phyloP scores from a whole-genome alignment of 2,888 invertebrate species.

The Parthenolecanium corni region DNA sequence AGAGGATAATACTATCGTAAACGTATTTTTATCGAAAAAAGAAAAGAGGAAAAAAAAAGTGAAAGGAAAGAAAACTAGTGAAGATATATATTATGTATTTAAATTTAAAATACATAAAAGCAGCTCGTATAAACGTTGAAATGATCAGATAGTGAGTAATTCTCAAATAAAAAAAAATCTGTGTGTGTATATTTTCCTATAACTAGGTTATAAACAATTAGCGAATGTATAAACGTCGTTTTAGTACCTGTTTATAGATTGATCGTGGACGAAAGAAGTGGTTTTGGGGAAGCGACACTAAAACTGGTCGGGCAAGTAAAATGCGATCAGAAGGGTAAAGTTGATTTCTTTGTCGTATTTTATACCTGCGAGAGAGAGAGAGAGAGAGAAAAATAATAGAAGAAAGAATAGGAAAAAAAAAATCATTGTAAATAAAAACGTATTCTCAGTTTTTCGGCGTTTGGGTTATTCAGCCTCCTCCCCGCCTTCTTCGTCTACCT shows the following conservation, averaged over 20 bases:
- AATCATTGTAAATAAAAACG: constrained; percentile 1
- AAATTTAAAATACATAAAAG: too few species aligned
- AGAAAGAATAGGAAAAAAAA: too few species aligned
- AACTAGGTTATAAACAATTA: constrained; percentile 12
- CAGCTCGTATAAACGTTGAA: too few species aligned
- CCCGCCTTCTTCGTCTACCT: too few species aligned
- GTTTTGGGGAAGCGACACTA: neutral
- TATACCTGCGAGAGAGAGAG: too few species aligned
- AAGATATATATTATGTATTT: too few species aligned
- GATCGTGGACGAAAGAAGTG: neutral
- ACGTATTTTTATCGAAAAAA: too few species aligned
- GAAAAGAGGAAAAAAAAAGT: too few species aligned
- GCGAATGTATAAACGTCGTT: neutral
- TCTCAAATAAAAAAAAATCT: neutral
- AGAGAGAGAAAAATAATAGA: too few species aligned
- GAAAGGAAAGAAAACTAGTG: too few species aligned
- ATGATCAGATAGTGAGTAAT: too few species aligned
- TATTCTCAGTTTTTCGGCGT: constrained; percentile 16
- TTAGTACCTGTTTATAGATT: neutral
- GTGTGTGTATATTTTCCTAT: neutral
- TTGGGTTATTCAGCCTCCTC: neutral
- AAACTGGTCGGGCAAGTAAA: constrained; percentile 25
- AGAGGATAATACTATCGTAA: too few species aligned
- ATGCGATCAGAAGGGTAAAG: constrained; percentile 16
- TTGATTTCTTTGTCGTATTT: neutral